Evolutionary conservation across 2,113 vertebrate genomes (phyloP), one percentile per base, ranked within the genome.

Genomic region (Salvelinus sp.): DNA sequence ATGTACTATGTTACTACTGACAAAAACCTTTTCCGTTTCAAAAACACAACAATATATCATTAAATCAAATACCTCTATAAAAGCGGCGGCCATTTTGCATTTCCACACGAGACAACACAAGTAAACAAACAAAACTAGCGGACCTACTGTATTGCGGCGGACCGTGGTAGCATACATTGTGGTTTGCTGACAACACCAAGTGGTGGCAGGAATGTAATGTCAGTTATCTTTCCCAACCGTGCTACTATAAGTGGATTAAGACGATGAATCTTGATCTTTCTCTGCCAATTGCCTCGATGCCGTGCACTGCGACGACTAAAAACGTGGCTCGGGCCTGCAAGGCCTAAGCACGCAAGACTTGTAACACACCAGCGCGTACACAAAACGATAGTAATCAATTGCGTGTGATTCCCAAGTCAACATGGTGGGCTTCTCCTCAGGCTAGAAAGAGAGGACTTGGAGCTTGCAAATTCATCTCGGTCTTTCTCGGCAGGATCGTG

Each of bases 371-470:
- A 33, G 81, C 82, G 84, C 85, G 83, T 83, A 82, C 87, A 76
- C 79, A 63, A 22, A 10, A 81, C 81, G 77, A 47, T 70, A 64
- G 64, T 69, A 75, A 77, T 68, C 82, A 87, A 86, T 83, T 86
- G 86, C 79, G 86, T 81, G 79, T 81, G 86, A 80, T 79, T 82
- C 80, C 71, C 71, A 66, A 78, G 66, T 70, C 76, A 72, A 57
- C 74, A 69, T 69, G 80, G 68, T 65, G 58, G 70, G 14, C 50
- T 16, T 3, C 13, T 63, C 7, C 23, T 63, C n/a, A 25, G 23
- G 23, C 9, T 28, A 66, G 64, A 14, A 63, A 28, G 64, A 27
- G 64, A 62, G 3, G 18, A 62, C 58, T 22, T 63, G 23, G n/a
- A 72, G 70, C 48, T 70, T 67, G 54, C 54, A 68, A 65, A 48